These are phyloP conservation scores for Danio albolineatus DNA, from an alignment of 2,797 vertebrate species.

Conservation along the genomic window DNA sequence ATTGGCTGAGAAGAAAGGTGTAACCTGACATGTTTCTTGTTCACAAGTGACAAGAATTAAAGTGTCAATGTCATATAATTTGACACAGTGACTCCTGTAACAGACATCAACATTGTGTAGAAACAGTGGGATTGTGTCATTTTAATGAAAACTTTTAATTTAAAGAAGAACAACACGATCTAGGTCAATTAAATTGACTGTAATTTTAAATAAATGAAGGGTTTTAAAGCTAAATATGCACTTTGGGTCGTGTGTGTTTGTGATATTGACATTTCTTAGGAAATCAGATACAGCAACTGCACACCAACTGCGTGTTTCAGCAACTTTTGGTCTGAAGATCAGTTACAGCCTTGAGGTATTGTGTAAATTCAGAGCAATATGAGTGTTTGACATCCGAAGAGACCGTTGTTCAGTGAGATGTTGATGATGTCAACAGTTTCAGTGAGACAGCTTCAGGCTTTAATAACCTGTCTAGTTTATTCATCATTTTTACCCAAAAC, in stretches of 20 bases:
- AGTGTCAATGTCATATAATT: no score
- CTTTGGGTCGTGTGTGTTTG: neutral
- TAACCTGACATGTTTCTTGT: no score
- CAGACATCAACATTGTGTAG: no score
- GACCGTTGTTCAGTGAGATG: constrained; percentile 24
- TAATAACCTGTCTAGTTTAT: constrained; percentile 11
- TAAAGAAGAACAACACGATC: no score
- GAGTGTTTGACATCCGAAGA: constrained; percentile 32
- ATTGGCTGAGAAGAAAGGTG: no score
- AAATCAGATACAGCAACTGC: neutral
- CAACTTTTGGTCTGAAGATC: neutral
- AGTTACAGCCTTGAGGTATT: constrained; percentile 23
- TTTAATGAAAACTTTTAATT: no score
- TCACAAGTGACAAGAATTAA: no score
- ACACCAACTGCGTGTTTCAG: neutral
- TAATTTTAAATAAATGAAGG: neutral
- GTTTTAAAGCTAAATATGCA: neutral
- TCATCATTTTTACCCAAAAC: constrained; percentile 8
- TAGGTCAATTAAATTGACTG: neutral
- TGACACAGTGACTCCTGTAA: no score
- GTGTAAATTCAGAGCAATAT: constrained; percentile 23
- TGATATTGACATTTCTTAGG: neutral
- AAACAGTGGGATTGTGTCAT: no score
- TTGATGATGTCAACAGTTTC: constrained; percentile 53
- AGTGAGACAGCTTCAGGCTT: constrained; percentile 9